Evolutionary conservation across 2,797 vertebrate species (phyloP), one percentile per base, ranked within the genome.

Genomic region (Megalops cyprinoides): DNA sequence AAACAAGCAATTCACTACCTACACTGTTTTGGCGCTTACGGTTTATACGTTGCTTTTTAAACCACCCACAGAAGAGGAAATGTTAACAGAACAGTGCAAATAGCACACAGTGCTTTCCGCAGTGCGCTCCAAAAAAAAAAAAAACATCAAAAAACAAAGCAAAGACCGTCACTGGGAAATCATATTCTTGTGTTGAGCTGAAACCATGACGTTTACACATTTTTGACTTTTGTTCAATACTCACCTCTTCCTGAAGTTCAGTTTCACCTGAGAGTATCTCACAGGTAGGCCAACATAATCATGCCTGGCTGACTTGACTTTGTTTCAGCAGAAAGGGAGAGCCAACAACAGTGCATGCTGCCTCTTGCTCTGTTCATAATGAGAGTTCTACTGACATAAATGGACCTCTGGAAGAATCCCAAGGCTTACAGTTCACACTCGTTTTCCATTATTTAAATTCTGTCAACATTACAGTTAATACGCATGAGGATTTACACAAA

Each of bases 1-100:
- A 76, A 76, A 55, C 28, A 76, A 76, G 49, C 28, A 55, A 55
- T 55, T 76, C 28, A 76, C 34, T 18, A 12, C 74, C 28, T 31
- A 34, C 73, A 15, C 42, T 23, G 20, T 10, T 46, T 7, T 74
- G 71, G 42, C n/a, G 44, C 8, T n/a, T 74, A 74, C 14, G 18
- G 42, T n/a, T 74, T 9, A 46, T n/a, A 39, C 73, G 0, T 0
- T 46, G 7, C 42, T 46, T 46, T 46, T 5, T 3, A 2, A 25
- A 10, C 42, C n/a, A 48, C 18, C 44, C 23, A 76, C 74, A 34
- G 28, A 23, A 23, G 74, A 12, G 53, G 31, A 76, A 31, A 39
- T 58, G 8, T 5, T 15, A 37, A 37, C 2, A 58, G 20, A 77
- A 37, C 53, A 58, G 31, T 6, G 6, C 28, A 39, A 31, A 34